phyloP scores from a whole-genome alignment of 2,797 vertebrate genomes.

The Yasuhikotakia modesta region DNA sequence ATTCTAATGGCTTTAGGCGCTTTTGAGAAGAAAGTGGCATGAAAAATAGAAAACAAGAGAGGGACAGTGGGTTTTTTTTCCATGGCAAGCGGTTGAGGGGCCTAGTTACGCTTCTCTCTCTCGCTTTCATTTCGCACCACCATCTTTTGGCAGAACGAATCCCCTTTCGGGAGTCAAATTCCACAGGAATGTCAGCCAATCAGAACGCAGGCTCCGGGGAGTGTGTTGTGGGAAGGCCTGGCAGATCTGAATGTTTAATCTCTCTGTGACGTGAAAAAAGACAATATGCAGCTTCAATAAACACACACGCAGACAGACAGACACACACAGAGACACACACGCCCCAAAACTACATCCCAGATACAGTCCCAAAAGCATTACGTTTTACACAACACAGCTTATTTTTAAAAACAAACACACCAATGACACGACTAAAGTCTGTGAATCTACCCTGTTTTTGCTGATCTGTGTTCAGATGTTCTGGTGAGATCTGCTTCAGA shows the following conservation, averaged over 20 bases:
- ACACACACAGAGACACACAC: neutral
- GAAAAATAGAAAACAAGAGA: conserved; percentile 21
- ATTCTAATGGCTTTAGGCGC: conserved; percentile 8
- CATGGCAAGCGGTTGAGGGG: conserved; percentile 46
- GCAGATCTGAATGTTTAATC: conserved; percentile 51
- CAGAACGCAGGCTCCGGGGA: conserved; percentile 44
- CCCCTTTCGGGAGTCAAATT: conserved; percentile 53
- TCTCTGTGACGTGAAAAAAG: conserved; percentile 45
- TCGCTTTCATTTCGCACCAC: conserved; percentile 5
- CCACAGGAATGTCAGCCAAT: conserved; percentile 58
- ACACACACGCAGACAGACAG: no score
- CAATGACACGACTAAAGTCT: neutral
- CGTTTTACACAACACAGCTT: neutral
- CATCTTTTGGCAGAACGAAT: conserved; percentile 42
- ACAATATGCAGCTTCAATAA: neutral
- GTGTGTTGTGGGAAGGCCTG: conserved; percentile 56
- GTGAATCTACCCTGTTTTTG: conserved; percentile 3
- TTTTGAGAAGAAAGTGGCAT: neutral
- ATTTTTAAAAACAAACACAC: neutral
- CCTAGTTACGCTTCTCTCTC: conserved; percentile 33
- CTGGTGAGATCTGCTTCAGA: no score
- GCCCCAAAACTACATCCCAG: no score
- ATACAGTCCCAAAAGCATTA: no score
- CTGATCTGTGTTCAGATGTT: conserved; percentile 1
- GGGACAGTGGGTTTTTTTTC: conserved; percentile 47